Percentiles rank a stretch among this genome's conserved stretches.
These are phyloP conservation scores for Tragelaphus strepsiceros DNA, from an alignment of 2,113 vertebrate genomes.

Conservation along the genomic window DNA sequence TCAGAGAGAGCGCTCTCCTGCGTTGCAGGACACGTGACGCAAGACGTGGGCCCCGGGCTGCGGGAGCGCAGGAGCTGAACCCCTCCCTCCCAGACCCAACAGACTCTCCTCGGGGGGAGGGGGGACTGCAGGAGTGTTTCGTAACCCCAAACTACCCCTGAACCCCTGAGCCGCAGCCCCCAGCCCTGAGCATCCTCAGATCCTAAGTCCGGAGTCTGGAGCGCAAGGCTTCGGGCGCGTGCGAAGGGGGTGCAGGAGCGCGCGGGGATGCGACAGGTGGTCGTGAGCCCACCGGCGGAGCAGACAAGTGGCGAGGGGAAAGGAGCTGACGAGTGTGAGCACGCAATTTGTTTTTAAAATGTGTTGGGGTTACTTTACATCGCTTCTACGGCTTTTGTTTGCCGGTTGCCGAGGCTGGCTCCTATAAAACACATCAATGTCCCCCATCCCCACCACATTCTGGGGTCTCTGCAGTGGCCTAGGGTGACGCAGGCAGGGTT, in stretches of 20 bases:
- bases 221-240: not conserved
- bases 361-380: not conserved
- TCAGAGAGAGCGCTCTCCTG: constrained; percentile 52
- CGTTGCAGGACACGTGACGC: constrained; percentile 67
- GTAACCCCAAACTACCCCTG: constrained; percentile 27
- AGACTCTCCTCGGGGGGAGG: constrained; percentile 15
- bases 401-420: not conserved
- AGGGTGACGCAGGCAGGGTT: not conserved
- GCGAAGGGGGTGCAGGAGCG: not conserved
- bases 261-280: constrained; percentile 65
- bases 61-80: constrained; percentile 21
- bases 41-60: constrained; percentile 68
- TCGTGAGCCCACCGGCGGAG: constrained; percentile 53
- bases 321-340: not conserved
- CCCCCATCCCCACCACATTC: not conserved
- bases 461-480: not conserved
- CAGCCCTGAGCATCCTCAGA: not conserved
- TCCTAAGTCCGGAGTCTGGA: not conserved
- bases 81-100: constrained; percentile 50
- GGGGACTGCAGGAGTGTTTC: constrained; percentile 44
- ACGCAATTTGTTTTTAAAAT: not conserved
- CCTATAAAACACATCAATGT: not conserved
- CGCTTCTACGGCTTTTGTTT: not conserved
- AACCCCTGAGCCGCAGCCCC: constrained; percentile 4
- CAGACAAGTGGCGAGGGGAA: not conserved